These are phyloP conservation scores for Oryctes rhinoceros DNA, from an alignment of 1,140 invertebrate species.

Conservation along the genomic window DNA sequence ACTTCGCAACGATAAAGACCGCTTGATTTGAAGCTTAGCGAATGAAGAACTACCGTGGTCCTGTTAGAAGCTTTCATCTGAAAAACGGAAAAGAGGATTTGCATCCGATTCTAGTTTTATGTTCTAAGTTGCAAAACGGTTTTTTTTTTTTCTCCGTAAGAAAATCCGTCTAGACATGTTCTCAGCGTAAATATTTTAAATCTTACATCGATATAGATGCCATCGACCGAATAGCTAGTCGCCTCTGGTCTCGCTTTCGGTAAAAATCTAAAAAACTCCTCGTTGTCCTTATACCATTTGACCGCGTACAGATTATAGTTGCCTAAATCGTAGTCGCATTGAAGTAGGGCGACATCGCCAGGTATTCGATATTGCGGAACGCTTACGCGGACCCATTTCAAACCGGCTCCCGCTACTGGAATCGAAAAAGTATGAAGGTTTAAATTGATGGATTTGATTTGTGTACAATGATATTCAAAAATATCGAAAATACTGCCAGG, in stretches of 20 bases:
- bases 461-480: too few species aligned
- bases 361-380: slow-evolving; percentile 76
- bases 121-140: background rate
- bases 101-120: background rate
- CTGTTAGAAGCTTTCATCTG: slow-evolving; percentile 68
- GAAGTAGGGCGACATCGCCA: slow-evolving; percentile 74
- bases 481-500: too few species aligned
- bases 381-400: slow-evolving; percentile 67
- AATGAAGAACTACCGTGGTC: slow-evolving; percentile 69
- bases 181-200: too few species aligned
- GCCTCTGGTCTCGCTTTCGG: slow-evolving; percentile 70
- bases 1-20: slow-evolving; percentile 80
- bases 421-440: background rate
- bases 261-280: slow-evolving; percentile 85
- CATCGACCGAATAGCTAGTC: slow-evolving; percentile 73
- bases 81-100: slow-evolving; percentile 22
- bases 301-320: slow-evolving; percentile 79
- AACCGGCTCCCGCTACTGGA: slow-evolving; percentile 41
- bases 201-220: slow-evolving; percentile 73
- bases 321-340: slow-evolving; percentile 79
- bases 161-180: too few species aligned
- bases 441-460: too few species aligned
- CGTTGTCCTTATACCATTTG: slow-evolving; percentile 89
- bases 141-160: too few species aligned
- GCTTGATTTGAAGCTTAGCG: slow-evolving; percentile 71